Conservation (phyloP, 1,140 invertebrate genomes). For the Pararge aegeria region DNA sequence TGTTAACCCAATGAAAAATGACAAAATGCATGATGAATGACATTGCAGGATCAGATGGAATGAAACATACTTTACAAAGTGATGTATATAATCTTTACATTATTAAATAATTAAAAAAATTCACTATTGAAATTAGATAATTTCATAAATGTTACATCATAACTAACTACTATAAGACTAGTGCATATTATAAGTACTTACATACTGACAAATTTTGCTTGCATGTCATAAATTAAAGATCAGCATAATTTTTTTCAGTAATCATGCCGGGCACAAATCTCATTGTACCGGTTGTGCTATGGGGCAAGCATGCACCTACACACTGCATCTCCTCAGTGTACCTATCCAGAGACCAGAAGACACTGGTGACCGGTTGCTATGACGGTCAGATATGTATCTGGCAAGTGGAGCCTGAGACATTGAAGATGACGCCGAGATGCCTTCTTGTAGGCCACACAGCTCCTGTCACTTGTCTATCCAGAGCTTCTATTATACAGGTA, state of each 20-base stretch:
- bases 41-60: too few relatives aligned
- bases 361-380: conserved; percentile 97
- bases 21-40: too few relatives aligned
- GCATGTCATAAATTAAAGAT: too few relatives aligned
- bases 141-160: too few relatives aligned
- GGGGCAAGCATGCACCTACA: conserved; percentile 96
- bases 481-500: conserved; percentile 86
- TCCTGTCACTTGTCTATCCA: conserved; percentile 94
- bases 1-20: too few relatives aligned
- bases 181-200: too few relatives aligned
- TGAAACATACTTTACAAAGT: too few relatives aligned
- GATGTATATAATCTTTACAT: too few relatives aligned
- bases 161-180: too few relatives aligned
- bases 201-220: too few relatives aligned
- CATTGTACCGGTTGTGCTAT: conserved; percentile 97
- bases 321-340: conserved; percentile 98
- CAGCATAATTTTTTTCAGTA: conserved; percentile 34
- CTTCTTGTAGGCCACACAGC: conserved; percentile 97
- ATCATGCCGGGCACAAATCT: conserved; percentile 93
- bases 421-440: conserved; percentile 96
- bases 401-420: conserved; percentile 90
- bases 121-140: too few relatives aligned
- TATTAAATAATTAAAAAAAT: too few relatives aligned
- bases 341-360: conserved; percentile 94
- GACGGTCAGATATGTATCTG: conserved; percentile 99